These are phyloP conservation scores for Sinosuthora webbiana DNA, from an alignment of 2,113 vertebrate genomes.

Conservation along the genomic window DNA sequence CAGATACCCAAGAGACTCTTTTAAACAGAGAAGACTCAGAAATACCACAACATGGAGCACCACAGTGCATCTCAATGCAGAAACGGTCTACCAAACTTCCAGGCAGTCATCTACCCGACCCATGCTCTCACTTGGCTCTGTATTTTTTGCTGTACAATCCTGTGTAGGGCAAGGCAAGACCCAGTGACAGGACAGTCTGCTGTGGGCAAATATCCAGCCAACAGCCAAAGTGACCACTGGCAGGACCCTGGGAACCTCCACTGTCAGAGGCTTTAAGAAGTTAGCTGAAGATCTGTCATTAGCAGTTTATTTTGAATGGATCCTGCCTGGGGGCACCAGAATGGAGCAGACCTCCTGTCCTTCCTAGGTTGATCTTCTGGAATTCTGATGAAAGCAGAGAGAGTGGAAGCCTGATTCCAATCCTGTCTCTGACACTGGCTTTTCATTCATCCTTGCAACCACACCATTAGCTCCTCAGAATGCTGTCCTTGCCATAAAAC, in stretches of 20 bases:
- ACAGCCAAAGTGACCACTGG: neutral
- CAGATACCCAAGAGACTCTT: neutral
- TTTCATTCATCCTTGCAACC: neutral
- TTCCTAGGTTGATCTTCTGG: neutral
- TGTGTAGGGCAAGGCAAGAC: neutral
- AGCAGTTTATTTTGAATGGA: neutral
- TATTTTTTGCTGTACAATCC: neutral
- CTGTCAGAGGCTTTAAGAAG: neutral
- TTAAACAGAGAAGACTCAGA: neutral
- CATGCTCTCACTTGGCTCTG: neutral
- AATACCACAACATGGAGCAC: neutral
- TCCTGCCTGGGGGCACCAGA: neutral
- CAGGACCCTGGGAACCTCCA: neutral
- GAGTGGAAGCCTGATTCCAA: neutral
- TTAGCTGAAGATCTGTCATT: neutral
- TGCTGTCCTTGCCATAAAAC: neutral
- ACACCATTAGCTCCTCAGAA: neutral
- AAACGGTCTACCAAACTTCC: neutral
- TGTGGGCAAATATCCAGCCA: neutral
- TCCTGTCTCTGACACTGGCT: neutral
- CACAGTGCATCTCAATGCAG: neutral
- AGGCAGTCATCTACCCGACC: neutral
- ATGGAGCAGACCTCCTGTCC: neutral
- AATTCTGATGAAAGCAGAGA: neutral
- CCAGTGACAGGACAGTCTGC: neutral